Base-by-base conservation (phyloP, 1,140 invertebrate genomes). In the Nephila pilipes region DNA sequence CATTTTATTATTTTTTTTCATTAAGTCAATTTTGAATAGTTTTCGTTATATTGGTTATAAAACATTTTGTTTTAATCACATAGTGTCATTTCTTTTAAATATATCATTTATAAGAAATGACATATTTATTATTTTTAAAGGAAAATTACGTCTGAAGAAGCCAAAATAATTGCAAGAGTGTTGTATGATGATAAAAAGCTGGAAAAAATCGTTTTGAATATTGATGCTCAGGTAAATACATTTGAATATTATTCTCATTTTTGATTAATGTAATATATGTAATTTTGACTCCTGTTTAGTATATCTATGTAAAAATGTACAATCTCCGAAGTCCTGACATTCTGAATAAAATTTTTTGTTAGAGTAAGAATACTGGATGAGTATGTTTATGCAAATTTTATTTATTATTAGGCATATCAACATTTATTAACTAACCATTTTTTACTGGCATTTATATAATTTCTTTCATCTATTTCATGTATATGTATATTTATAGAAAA, bases 121-220 rank as follows among this genome's bases (percentile, higher is more conserved):
- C n/a, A n/a, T n/a, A n/a, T n/a, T n/a, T n/a, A n/a, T n/a, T n/a
- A 20, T 2, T 65, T 55, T 83, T 83, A 4, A 22, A 87, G 85
- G 36, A 60, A 32, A 60, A 38, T 87, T 20, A 36, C 55, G 0
- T 25, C 85, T 87, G 36, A 32, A 18, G 88, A 90, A 80, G 69
- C 65, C 18, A 57, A 79, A n/a, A 29, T 22, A 18, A 90, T 90
- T 90, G 88, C 88, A 25, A 8, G 22, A 10, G 16, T 54, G 32
- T 25, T 90, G 65, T 90, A 90, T 90, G 69, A 90, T 6, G 69
- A 90, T 80, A 63, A 88, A 88, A 4, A 18, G 20, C 58, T 87
- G 32, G 18, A 87, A 38, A 63, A 18, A 60, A 20, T 87, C 20
- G 14, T 87, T 12, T 25, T 54, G 12, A 81, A 54, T 87, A 36